phyloP scores from a whole-genome alignment of 1,140 invertebrate genomes.

The Onthophagus taurus region DNA sequence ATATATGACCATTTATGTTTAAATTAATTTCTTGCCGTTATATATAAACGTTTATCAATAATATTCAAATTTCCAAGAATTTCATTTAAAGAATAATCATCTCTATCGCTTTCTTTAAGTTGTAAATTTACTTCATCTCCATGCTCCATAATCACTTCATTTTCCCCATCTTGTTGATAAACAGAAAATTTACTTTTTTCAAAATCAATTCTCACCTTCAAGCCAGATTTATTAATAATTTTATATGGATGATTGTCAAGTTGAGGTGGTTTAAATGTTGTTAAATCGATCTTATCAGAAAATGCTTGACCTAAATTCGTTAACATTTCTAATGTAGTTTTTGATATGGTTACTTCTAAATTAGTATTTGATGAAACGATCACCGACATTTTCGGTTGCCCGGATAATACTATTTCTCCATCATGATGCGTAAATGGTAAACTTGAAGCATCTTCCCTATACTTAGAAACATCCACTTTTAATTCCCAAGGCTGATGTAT shows the following conservation, averaged over 20 bases:
- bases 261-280: slow-evolving; percentile 26
- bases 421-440: too few species aligned
- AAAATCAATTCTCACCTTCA: slow-evolving; percentile 22
- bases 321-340: slow-evolving; percentile 71
- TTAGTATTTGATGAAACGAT: slow-evolving; percentile 55
- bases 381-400: slow-evolving; percentile 42
- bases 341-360: slow-evolving; percentile 80
- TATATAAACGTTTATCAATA: too few species aligned
- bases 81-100: too few species aligned
- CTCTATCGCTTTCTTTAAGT: too few species aligned
- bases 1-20: too few species aligned
- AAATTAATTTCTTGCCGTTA: too few species aligned
- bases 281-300: slow-evolving; percentile 48
- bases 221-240: slow-evolving; percentile 57
- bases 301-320: slow-evolving; percentile 57
- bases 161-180: slow-evolving; percentile 18
- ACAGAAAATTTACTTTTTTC: slow-evolving; percentile 27
- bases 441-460: too few species aligned
- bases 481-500: slow-evolving; percentile 73
- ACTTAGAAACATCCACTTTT: slow-evolving; percentile 63
- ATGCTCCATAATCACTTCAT: slow-evolving; percentile 53
- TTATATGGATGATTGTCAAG: slow-evolving; percentile 61
- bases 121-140: slow-evolving; percentile 52
- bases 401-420: too few species aligned
- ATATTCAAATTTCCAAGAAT: too few species aligned